Percentiles rank a stretch among this genome's conserved stretches.
These are phyloP conservation scores for Epirrhoe tristata DNA, from an alignment of 2,888 invertebrate species.

Conservation along the genomic window DNA sequence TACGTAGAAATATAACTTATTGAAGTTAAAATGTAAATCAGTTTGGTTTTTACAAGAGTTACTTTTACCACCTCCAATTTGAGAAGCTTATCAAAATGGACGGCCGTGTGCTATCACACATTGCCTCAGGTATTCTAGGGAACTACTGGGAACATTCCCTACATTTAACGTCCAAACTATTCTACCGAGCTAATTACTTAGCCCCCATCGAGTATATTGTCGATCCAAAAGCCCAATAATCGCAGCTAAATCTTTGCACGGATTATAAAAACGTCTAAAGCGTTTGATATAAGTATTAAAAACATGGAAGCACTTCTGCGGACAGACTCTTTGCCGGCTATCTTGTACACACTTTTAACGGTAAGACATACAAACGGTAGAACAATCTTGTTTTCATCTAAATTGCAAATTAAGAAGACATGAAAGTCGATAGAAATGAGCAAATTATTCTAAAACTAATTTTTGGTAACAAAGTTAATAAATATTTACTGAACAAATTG, in stretches of 20 bases:
- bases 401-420: constrained; percentile 26
- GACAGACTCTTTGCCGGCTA: constrained; percentile 82
- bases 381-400: constrained; percentile 30
- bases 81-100: constrained; percentile 56
- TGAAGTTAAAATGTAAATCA: constrained; percentile 27
- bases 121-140: constrained; percentile 49
- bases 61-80: constrained; percentile 25
- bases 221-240: constrained; percentile 68
- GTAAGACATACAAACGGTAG: constrained; percentile 20
- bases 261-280: constrained; percentile 76
- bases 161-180: constrained; percentile 42
- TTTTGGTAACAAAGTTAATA: constrained; percentile 53
- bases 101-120: constrained; percentile 57
- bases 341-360: constrained; percentile 46
- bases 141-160: constrained; percentile 47
- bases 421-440: constrained; percentile 39
- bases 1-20: constrained; percentile 30
- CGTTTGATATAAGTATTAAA: constrained; percentile 77
- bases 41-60: constrained; percentile 23
- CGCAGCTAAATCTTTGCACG: constrained; percentile 60
- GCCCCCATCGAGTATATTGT: constrained; percentile 69
- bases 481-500: constrained; percentile 37
- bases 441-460: constrained; percentile 47
- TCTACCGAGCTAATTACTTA: constrained; percentile 43
- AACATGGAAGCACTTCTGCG: constrained; percentile 84